Evolutionary conservation across 2,113 vertebrate species (phyloP).

Genomic region (Corythornis vintsioides): DNA sequence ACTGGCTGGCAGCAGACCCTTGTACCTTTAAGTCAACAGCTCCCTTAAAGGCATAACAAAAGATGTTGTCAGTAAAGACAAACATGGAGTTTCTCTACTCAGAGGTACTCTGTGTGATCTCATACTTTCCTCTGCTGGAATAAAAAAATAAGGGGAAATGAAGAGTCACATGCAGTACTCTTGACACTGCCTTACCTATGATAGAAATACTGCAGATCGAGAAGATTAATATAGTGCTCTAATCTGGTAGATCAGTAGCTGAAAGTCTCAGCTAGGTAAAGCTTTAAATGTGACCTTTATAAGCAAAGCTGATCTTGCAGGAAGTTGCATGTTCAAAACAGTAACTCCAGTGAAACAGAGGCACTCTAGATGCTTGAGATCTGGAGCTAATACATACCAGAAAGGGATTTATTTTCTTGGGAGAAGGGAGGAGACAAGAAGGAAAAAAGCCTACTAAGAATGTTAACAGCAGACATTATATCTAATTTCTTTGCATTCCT

Average conservation of each 20-base stretch:
- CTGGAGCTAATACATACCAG: constrained; percentile 64
- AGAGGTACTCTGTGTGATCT: neutral
- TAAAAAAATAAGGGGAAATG: neutral
- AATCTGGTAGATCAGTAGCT: neutral
- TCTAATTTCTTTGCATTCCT: constrained; percentile 56
- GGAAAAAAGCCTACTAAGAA: constrained; percentile 47
- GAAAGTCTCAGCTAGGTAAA: constrained; percentile 4
- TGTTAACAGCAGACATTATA: constrained; percentile 60
- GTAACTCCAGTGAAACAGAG: constrained; percentile 40
- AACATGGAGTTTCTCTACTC: neutral
- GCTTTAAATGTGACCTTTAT: constrained; percentile 42
- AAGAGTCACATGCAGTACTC: neutral
- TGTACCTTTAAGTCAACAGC: constrained; percentile 2
- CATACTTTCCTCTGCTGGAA: neutral
- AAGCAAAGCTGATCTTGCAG: constrained; percentile 54
- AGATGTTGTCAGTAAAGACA: constrained; percentile 5
- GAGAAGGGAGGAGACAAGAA: constrained; percentile 19
- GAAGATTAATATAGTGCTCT: neutral
- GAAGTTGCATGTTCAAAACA: constrained; percentile 40
- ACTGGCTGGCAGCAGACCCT: constrained; percentile 21
- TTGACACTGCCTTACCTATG: neutral
- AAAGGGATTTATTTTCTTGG: constrained; percentile 62
- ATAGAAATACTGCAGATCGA: neutral
- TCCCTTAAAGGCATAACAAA: neutral
- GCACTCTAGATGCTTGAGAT: constrained; percentile 50